Conservation (phyloP, 1,140 invertebrate genomes). For the Hypothenemus hampei region DNA sequence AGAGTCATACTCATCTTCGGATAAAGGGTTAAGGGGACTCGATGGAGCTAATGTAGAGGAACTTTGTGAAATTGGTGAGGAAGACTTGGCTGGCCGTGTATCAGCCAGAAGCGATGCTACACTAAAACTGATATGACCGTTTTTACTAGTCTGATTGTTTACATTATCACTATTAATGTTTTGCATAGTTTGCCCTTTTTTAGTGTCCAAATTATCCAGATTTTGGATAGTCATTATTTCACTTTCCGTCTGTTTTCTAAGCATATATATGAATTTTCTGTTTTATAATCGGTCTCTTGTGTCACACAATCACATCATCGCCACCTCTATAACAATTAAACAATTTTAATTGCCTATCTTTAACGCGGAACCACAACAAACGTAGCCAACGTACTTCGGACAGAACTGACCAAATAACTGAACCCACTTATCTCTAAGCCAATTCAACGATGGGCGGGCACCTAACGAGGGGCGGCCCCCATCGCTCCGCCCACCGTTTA, state of each 20-base stretch:
- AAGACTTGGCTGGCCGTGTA: slow-evolving; percentile 48
- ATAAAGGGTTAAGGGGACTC: slow-evolving; percentile 48
- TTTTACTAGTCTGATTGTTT: slow-evolving; percentile 42
- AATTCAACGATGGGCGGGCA: slow-evolving; percentile 21
- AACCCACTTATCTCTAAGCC: slow-evolving; percentile 10
- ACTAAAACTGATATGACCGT: slow-evolving; percentile 59
- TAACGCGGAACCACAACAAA: slow-evolving; percentile 23
- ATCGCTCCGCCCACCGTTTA: slow-evolving; percentile 17
- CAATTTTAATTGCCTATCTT: no score
- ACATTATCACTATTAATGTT: slow-evolving; percentile 49
- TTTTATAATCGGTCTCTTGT: neutral
- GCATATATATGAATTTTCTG: slow-evolving; percentile 30
- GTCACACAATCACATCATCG: slow-evolving; percentile 20
- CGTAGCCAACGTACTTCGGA: slow-evolving; percentile 26
- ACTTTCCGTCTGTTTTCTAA: slow-evolving; percentile 39
- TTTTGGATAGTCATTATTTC: slow-evolving; percentile 47
- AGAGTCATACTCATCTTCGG: slow-evolving; percentile 61
- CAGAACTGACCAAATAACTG: slow-evolving; percentile 34
- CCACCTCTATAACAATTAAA: slow-evolving; percentile 1
- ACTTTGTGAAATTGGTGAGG: slow-evolving; percentile 44
- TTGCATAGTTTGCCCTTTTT: slow-evolving; percentile 43
- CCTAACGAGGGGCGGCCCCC: slow-evolving; percentile 2
- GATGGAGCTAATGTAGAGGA: slow-evolving; percentile 37
- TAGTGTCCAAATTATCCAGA: slow-evolving; percentile 37
- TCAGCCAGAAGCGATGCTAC: slow-evolving; percentile 63